These are phyloP conservation scores for Tauraco erythrolophus DNA, from an alignment of 2,113 vertebrate species.

Conservation along the genomic window DNA sequence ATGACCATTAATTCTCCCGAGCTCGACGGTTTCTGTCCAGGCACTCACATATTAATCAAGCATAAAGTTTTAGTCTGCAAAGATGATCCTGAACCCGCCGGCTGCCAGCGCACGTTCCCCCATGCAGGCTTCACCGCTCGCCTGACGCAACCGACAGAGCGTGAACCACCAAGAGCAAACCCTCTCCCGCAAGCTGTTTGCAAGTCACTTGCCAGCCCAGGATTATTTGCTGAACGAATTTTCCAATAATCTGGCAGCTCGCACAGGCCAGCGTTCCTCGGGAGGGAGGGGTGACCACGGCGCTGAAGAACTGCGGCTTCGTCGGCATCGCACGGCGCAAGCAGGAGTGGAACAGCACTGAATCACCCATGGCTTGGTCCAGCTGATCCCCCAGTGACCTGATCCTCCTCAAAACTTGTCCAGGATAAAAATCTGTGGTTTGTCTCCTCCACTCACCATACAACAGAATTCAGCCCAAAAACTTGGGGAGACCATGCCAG, in stretches of 20 bases:
- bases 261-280: neutral
- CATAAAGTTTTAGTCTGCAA: fast-evolving
- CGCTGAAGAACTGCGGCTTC: neutral
- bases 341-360: neutral
- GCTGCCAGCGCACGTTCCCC: neutral
- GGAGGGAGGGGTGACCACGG: fast-evolving
- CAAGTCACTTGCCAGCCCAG: constrained; percentile 41
- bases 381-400: neutral
- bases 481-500: fast-evolving
- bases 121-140: neutral
- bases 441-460: neutral
- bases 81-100: neutral
- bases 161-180: neutral
- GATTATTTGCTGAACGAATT: constrained; percentile 33
- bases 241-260: constrained; percentile 20
- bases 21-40: neutral
- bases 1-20: fast-evolving
- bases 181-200: constrained; percentile 38
- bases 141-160: neutral
- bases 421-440: neutral
- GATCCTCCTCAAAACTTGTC: neutral
- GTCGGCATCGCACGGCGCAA: fast-evolving
- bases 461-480: neutral
- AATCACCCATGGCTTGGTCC: neutral
- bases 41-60: neutral